Base-by-base conservation (phyloP, 2,113 vertebrate species). In the Rhinichthys klamathensis region DNA sequence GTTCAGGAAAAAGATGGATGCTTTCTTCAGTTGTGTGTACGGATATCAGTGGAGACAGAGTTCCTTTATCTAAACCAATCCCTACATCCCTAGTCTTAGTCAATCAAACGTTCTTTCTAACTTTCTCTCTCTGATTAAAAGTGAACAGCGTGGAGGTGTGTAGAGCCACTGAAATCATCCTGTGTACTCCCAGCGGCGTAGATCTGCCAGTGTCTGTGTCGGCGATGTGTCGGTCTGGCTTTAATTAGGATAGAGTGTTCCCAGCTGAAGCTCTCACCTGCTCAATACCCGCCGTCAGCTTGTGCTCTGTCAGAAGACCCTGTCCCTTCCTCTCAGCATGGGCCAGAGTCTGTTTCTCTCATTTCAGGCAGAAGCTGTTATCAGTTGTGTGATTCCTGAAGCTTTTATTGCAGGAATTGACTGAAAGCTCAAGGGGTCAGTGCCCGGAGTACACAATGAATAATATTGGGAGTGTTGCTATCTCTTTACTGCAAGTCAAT, bases 71-170 rank as follows among this genome's bases (percentile, higher is more conserved):
- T 78, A 41, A 79, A 41, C 7, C 35, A 80, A 49, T 12, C 46
- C 35, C 3, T 35, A 32, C 49, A 10, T 25, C 73, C 67, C 18
- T 41, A 18, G 44, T 4, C 35, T 83, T 35, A 27, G 76, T 58
- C n/a, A 41, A 30, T 87, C 58, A 23, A 65, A 80, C n/a, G 21
- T 1, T 30, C 25, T 63, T 23, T 69, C 78, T 80, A 49, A 30
- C n/a, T 75, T 61, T 41, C 76, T 51, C 74, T 86, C 67, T 61
- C 9, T 84, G 65, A 79, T 86, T 77, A 58, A 85, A 80, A 87
- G 72, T 72, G 84, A 82, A 89, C 56, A 86, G 83, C 89, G 91
- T 90, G 89, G 85, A 85, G 84, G 87, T 91, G 91, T 46, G 85
- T 82, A 79, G 86, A 89, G 83, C 84, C 84, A 77, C 86, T 84